A percentile compares a stretch with the other conserved stretches of the same genome.
Conservation (phyloP, 2,888 invertebrate genomes). For the Leucozona laternaria region DNA sequence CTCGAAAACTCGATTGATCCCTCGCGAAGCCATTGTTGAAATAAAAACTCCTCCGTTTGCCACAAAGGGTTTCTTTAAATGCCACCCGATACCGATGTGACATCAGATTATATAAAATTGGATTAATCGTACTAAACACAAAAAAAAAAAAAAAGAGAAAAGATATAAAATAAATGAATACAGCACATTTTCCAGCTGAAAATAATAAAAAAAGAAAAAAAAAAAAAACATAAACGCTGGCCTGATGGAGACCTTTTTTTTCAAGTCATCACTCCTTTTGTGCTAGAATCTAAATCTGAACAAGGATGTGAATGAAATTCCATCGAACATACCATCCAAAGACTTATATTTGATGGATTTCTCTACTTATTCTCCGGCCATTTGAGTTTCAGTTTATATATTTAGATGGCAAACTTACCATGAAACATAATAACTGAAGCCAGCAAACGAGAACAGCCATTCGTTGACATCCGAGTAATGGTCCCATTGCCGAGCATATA, state of each 20-base stretch:
- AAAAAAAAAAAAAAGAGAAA: slow-evolving; percentile 17
- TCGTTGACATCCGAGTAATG: slow-evolving; percentile 89
- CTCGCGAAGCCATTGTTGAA: slow-evolving; percentile 84
- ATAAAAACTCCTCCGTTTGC: slow-evolving; percentile 84
- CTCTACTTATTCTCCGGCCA: slow-evolving; percentile 17
- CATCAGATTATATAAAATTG: slow-evolving; percentile 94
- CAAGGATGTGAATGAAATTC: slow-evolving; percentile 29
- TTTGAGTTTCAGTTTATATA: not conserved
- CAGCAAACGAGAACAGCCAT: slow-evolving; percentile 91
- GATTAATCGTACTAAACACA: slow-evolving; percentile 92
- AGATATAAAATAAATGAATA: slow-evolving; percentile 6
- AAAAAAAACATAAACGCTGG: too few species aligned
- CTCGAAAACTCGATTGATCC: slow-evolving; percentile 87
- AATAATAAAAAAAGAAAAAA: not conserved
- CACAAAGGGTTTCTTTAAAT: slow-evolving; percentile 90
- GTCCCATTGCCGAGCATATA: slow-evolving; percentile 87
- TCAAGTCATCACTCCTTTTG: slow-evolving; percentile 28
- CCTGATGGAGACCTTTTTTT: slow-evolving; percentile 20
- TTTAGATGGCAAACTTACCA: slow-evolving; percentile 80
- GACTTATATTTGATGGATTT: not conserved
- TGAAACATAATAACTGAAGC: slow-evolving; percentile 92
- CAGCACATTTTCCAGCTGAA: slow-evolving; percentile 1
- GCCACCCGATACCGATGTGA: slow-evolving; percentile 90
- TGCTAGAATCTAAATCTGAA: slow-evolving; percentile 5
- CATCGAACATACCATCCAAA: slow-evolving; percentile 1